Evolutionary conservation across 2,888 invertebrate genomes (phyloP), one percentile per base, ranked within the genome.

Genomic region (Syrphus vitripennis): DNA sequence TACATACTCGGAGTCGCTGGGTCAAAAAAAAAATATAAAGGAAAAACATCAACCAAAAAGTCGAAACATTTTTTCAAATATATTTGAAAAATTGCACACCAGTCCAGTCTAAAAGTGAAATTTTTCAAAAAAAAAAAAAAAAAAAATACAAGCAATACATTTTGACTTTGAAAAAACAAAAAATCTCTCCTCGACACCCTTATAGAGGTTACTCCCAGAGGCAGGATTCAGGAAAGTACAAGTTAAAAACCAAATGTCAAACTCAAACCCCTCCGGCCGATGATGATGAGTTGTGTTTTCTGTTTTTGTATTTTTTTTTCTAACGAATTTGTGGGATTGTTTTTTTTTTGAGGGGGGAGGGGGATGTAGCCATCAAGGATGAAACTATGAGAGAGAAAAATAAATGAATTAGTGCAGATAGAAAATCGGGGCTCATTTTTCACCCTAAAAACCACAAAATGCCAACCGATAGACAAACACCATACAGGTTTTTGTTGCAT

Each of bases 271-370:
- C 63, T 26, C 16, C 16, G 55, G 45, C 69, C 61, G 53, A 69
- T 67, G 72, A 63, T 83, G 83, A 78, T 78, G 78, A 69, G 72
- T 74, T 69, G 61, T 67, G 42, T 67, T 59, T 69, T 61, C 37
- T 21, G 21, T 29, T 57, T 10, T 16, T 34, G 19, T 3, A 12
- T 5, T 29, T 29, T 19, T 57, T 19, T 34, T 34, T 31, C 29
- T 29, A 0, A 21, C 21, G 37, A 34, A 34, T 5, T 21, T 21
- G 19, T 42, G 6, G 14, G 16, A 2, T n/a, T n/a, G 4, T 40
- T 21, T n/a, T 61, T 61, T 37, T 34, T 24, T 61, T 37, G 40
- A 16, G 14, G 5, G 0, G 6, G 40, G n/a, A 19, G 45, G 1
- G 12, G 57, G 21, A 61, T 42, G 42, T 14, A 16, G 12, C 19